Evolutionary conservation across 2,113 vertebrate species (phyloP), one percentile per base, ranked within the genome.

Genomic region (Odobenus rosmarus): DNA sequence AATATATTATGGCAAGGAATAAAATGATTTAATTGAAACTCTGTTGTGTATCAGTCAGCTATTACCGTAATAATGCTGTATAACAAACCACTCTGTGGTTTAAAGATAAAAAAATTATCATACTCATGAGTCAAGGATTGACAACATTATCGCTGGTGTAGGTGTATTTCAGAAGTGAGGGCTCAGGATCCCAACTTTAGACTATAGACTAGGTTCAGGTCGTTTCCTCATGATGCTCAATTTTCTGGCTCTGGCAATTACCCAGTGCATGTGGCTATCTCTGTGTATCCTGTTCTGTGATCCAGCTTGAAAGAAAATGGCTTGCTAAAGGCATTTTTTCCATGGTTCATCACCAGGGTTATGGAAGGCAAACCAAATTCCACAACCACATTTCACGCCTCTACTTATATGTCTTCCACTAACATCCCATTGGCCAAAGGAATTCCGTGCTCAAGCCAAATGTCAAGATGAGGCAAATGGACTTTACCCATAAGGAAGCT

Each of bases 1-100:
- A 39, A 39, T 4, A 39, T 53, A 62, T 71, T 62, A 49, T 42
- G 26, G n/a, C 36, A 9, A 72, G 33, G 28, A 83, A 82, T 89
- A 95, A 89, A 95, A 77, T 46, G 39, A 28, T n/a, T 18, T 61
- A 57, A 92, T 67, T 95, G 74, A 77, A 94, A 88, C 74, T 64
- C 77, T 90, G 6, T 26, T 82, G n/a, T 51, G 3, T 81, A n/a
- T 89, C 31, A 55, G 36, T 67, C 33, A 82, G n/a, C 55, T 93
- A 49, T 57, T n/a, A 10, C 39, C 94, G 4, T 9, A 93, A 28
- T 74, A 80, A 77, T 72, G 39, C 2, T 95, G 0, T 64, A 18
- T 26, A 90, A 92, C 6, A 88, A 76, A 49, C 3, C 3, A 92
- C 11, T 11, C n/a, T 77, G 18, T 81, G 26, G 15, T 53, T 90